A percentile compares a stretch with the other conserved stretches of the same genome.
Evolutionary conservation across 2,888 invertebrate genomes (phyloP).

Genomic region (Erebia ligea): DNA sequence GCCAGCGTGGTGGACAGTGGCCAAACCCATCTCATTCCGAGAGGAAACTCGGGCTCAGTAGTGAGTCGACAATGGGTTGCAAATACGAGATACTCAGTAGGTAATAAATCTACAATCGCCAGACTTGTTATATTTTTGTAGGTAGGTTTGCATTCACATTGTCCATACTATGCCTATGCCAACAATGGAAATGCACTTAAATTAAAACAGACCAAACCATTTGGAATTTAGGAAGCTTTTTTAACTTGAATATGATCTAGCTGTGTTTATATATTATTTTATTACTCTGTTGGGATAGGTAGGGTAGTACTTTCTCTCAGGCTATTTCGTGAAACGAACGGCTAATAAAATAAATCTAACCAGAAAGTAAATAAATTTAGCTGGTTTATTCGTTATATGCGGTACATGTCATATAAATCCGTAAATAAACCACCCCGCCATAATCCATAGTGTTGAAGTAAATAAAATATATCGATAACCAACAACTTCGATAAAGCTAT

Average conservation of each 20-base stretch:
- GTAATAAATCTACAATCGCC: too few species aligned
- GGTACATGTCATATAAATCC: slow-evolving; percentile 30
- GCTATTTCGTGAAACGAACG: slow-evolving; percentile 7
- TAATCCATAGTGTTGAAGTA: slow-evolving; percentile 32
- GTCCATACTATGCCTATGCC: not conserved
- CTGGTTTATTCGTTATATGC: slow-evolving; percentile 21
- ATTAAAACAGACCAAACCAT: not conserved
- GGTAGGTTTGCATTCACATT: not conserved
- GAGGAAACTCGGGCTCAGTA: too few species aligned
- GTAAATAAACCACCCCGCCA: slow-evolving; percentile 28
- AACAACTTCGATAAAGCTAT: not conserved
- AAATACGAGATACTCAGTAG: too few species aligned
- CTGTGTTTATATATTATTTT: not conserved
- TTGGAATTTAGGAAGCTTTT: slow-evolving; percentile 1
- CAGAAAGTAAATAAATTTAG: slow-evolving; percentile 14
- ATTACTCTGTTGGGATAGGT: slow-evolving; percentile 1
- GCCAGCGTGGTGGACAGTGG: too few species aligned
- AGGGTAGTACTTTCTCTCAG: slow-evolving; percentile 14
- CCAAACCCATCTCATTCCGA: too few species aligned
- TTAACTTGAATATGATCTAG: not conserved
- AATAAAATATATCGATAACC: slow-evolving; percentile 11
- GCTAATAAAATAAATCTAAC: slow-evolving; percentile 27
- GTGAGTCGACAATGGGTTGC: too few species aligned
- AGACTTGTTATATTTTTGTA: not conserved
- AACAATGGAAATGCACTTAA: not conserved